These are phyloP conservation scores for Theodoxus fluviatilis DNA, from an alignment of 2,888 invertebrate genomes.

Conservation along the genomic window DNA sequence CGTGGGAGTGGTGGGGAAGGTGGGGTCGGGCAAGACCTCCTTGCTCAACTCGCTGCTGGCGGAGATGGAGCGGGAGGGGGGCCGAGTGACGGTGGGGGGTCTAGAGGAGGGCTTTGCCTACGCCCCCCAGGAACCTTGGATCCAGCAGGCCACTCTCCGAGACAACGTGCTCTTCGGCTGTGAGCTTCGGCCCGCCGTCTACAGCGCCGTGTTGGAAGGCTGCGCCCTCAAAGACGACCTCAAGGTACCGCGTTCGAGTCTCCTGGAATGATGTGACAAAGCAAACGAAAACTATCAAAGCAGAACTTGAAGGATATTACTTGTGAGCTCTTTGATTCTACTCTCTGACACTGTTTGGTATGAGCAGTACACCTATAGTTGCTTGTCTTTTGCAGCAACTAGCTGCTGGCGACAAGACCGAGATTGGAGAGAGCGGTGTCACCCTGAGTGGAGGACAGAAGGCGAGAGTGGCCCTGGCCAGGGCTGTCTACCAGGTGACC, in stretches of 20 bases:
- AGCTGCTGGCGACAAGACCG: slow-evolving; percentile 78
- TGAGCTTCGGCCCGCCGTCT: slow-evolving; percentile 79
- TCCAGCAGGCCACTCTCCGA: slow-evolving; percentile 86
- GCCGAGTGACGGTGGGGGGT: slow-evolving; percentile 73
- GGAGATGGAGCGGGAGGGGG: slow-evolving; percentile 78
- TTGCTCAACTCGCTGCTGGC: slow-evolving; percentile 84
- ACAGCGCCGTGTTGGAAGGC: slow-evolving; percentile 80
- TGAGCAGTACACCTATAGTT: no score
- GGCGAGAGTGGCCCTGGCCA: slow-evolving; percentile 74
- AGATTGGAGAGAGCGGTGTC: slow-evolving; percentile 78
- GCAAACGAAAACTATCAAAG: no score
- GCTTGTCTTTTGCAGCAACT: slow-evolving; percentile 65
- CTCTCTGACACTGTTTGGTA: no score
- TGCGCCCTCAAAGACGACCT: slow-evolving; percentile 82
- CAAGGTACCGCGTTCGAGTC: slow-evolving; percentile 64
- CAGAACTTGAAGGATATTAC: no score
- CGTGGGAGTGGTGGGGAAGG: slow-evolving; percentile 85
- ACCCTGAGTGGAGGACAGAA: slow-evolving; percentile 95
- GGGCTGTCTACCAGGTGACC: slow-evolving; percentile 81
- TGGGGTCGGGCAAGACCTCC: slow-evolving; percentile 91
- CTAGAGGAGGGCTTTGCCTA: slow-evolving; percentile 69
- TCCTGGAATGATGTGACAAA: no score
- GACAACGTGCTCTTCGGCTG: slow-evolving; percentile 95
- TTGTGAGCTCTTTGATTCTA: no score
- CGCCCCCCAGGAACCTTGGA: slow-evolving; percentile 85